These are phyloP conservation scores for Pristionchus japonicus DNA, from an alignment of 2,888 invertebrate species.

Conservation along the genomic window DNA sequence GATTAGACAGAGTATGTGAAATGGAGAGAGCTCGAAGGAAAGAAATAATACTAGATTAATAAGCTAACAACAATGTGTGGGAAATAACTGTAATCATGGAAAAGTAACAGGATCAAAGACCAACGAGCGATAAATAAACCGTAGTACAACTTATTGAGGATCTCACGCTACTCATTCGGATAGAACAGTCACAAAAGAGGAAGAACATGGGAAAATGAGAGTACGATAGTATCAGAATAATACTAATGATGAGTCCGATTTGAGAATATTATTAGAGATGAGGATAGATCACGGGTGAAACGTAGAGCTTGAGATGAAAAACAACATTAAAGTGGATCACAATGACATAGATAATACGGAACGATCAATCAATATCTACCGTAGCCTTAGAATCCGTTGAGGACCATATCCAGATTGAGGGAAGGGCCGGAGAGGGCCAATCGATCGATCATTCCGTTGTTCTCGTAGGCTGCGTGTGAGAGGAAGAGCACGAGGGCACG, in stretches of 20 bases:
- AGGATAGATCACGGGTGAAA: neutral
- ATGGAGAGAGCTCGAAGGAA: neutral
- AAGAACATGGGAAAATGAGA: neutral
- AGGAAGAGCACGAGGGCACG: conserved; percentile 30
- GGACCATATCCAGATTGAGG: conserved; percentile 35
- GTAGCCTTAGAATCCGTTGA: conserved; percentile 2
- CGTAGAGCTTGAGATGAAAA: too few relatives aligned
- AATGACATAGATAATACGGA: too few relatives aligned
- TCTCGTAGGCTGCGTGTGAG: neutral
- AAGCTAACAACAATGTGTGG: neutral
- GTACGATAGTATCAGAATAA: too few relatives aligned
- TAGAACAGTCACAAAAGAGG: neutral
- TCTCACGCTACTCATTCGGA: neutral
- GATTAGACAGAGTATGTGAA: too few relatives aligned
- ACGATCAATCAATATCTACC: neutral
- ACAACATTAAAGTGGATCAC: neutral
- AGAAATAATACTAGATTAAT: neutral
- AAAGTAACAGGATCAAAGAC: neutral
- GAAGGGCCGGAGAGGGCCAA: neutral
- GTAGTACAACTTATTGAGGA: neutral
- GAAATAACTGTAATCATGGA: neutral
- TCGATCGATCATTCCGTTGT: conserved; percentile 34
- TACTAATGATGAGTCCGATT: neutral
- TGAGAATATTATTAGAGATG: neutral
- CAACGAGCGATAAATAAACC: neutral